Evolutionary conservation across 2,113 vertebrate genomes (phyloP).

Genomic region (Hucho hucho): DNA sequence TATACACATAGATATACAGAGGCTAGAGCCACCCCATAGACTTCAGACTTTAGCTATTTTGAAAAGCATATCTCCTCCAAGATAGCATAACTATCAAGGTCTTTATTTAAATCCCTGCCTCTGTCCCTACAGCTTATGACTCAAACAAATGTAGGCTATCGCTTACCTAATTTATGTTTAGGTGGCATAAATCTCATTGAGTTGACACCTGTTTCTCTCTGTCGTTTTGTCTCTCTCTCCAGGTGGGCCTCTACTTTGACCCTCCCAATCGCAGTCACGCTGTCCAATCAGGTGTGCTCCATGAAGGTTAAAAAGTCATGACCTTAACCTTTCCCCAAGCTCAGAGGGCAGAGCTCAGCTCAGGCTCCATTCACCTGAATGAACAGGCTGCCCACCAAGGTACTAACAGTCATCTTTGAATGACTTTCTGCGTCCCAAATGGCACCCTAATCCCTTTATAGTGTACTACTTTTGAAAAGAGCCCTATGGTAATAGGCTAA

Average conservation of each 20-base stretch:
- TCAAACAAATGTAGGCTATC: too few relatives aligned
- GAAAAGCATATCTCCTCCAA: too few relatives aligned
- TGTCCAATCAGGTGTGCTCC: constrained; percentile 53
- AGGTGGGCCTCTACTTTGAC: constrained; percentile 87
- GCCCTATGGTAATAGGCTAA: neutral
- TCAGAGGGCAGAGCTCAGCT: constrained; percentile 58
- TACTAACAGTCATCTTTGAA: constrained; percentile 22
- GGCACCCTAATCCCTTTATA: too few relatives aligned
- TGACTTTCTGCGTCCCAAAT: neutral
- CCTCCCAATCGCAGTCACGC: constrained; percentile 67
- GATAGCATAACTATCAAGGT: too few relatives aligned
- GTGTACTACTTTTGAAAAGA: neutral
- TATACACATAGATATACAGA: too few relatives aligned
- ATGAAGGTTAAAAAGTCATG: constrained; percentile 66
- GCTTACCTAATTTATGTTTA: too few relatives aligned
- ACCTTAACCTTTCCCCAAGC: constrained; percentile 78
- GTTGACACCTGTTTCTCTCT: neutral
- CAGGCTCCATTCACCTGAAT: neutral
- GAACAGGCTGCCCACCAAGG: constrained; percentile 38
- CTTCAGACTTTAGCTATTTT: too few relatives aligned
- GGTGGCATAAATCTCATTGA: too few relatives aligned
- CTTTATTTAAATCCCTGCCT: neutral
- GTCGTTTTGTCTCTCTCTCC: constrained; percentile 10
- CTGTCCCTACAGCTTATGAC: neutral
- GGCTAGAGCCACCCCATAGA: too few relatives aligned